Evolutionary conservation across 2,113 vertebrate species (phyloP).

Genomic region (Salvelinus alpinus): DNA sequence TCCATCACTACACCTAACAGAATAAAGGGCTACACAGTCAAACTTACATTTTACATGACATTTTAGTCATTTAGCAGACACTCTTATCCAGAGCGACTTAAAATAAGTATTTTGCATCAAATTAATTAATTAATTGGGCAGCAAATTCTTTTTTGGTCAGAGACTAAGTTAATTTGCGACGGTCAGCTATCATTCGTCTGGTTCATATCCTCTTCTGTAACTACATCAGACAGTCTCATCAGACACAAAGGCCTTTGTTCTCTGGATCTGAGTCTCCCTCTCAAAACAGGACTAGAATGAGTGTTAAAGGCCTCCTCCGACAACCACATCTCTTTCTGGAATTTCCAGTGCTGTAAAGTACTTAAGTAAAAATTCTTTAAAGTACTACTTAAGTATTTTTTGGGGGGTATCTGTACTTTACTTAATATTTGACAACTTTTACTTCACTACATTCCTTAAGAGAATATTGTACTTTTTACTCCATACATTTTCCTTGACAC

Average conservation of each 20-base stretch:
- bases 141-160: constrained; percentile 30
- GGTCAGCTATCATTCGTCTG: constrained; percentile 45
- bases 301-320: constrained; percentile 1
- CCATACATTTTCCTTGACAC: too few relatives aligned
- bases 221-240: constrained; percentile 21
- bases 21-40: neutral
- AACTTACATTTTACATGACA: neutral
- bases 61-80: neutral
- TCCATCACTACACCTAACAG: neutral
- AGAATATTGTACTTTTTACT: too few relatives aligned
- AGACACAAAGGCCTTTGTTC: constrained; percentile 13
- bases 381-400: too few relatives aligned
- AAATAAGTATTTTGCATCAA: constrained; percentile 9
- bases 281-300: constrained; percentile 15
- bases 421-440: too few relatives aligned
- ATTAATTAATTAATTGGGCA: constrained; percentile 24
- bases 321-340: constrained; percentile 13
- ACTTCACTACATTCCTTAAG: too few relatives aligned
- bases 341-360: neutral
- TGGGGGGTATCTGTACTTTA: too few relatives aligned
- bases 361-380: too few relatives aligned
- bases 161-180: constrained; percentile 11
- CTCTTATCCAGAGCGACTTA: too few relatives aligned
- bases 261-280: constrained; percentile 1
- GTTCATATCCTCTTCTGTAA: constrained; percentile 47